phyloP scores from a whole-genome alignment of 2,113 vertebrate species.

The Ptilonorhynchus violaceus region DNA sequence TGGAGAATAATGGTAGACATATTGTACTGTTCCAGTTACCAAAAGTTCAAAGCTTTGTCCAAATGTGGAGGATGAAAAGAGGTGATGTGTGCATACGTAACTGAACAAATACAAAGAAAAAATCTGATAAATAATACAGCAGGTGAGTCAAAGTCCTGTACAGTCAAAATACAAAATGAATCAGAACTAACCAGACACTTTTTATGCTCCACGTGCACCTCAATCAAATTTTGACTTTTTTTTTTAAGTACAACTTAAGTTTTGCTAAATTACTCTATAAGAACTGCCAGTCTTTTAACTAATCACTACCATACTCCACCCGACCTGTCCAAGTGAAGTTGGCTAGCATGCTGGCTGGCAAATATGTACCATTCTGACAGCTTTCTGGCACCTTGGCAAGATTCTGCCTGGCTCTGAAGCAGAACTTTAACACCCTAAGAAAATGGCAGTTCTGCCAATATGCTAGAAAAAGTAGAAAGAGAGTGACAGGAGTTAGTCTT shows the following conservation, averaged over 20 bases:
- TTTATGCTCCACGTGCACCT: neutral
- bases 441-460: slow-evolving; percentile 37
- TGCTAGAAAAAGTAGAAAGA: neutral
- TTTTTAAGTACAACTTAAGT: neutral
- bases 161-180: neutral
- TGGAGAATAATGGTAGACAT: neutral
- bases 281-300: slow-evolving; percentile 49
- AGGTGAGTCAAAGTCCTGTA: neutral
- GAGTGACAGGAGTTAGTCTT: slow-evolving; percentile 17
- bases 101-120: neutral
- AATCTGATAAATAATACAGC: neutral
- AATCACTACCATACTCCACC: slow-evolving; percentile 52
- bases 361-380: slow-evolving; percentile 24
- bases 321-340: slow-evolving; percentile 40
- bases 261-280: slow-evolving; percentile 20
- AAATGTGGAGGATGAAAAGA: neutral
- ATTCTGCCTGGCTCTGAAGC: slow-evolving; percentile 42
- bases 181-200: neutral
- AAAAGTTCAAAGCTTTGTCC: neutral
- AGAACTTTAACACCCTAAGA: slow-evolving; percentile 56
- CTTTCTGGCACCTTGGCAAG: slow-evolving; percentile 49
- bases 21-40: neutral
- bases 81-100: neutral
- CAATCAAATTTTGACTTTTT: neutral
- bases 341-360: slow-evolving; percentile 35